Evolutionary conservation across 2,113 vertebrate species (phyloP).

Genomic region (Parus major): DNA sequence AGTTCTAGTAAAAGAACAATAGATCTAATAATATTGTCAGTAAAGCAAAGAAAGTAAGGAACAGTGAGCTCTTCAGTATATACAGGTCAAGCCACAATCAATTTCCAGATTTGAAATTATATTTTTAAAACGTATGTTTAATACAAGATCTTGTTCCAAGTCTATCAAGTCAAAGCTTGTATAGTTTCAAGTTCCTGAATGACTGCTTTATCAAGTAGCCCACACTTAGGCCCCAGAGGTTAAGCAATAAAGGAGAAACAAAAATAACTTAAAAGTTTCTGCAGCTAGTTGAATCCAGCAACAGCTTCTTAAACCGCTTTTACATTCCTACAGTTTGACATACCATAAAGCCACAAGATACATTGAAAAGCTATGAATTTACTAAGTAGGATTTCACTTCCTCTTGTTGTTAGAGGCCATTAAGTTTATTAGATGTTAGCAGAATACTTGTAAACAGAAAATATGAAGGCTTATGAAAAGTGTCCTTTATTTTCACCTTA

Average conservation of each 20-base stretch:
- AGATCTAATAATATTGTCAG: constrained; percentile 23
- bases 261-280: constrained; percentile 69
- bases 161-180: constrained; percentile 40
- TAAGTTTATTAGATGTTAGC: constrained; percentile 70
- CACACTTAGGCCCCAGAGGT: constrained; percentile 62
- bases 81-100: constrained; percentile 58
- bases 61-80: constrained; percentile 47
- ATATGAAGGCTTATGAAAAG: constrained; percentile 69
- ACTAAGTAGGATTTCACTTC: constrained; percentile 72
- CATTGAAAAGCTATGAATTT: constrained; percentile 72
- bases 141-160: constrained; percentile 10
- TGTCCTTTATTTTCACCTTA: constrained; percentile 58
- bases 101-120: constrained; percentile 71
- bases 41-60: constrained; percentile 36
- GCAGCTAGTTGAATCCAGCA: constrained; percentile 59
- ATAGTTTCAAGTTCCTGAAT: constrained; percentile 35
- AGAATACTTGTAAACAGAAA: constrained; percentile 75
- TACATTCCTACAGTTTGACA: constrained; percentile 39
- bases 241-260: constrained; percentile 73
- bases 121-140: constrained; percentile 65
- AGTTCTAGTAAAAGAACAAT: constrained; percentile 52
- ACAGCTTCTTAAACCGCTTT: constrained; percentile 58
- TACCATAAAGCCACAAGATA: constrained; percentile 64
- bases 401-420: constrained; percentile 71
- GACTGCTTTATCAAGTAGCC: constrained; percentile 56